A percentile compares a stretch with the other conserved stretches of the same genome.
phyloP scores from a whole-genome alignment of 1,140 invertebrate genomes.

The Frieseomelitta varia region DNA sequence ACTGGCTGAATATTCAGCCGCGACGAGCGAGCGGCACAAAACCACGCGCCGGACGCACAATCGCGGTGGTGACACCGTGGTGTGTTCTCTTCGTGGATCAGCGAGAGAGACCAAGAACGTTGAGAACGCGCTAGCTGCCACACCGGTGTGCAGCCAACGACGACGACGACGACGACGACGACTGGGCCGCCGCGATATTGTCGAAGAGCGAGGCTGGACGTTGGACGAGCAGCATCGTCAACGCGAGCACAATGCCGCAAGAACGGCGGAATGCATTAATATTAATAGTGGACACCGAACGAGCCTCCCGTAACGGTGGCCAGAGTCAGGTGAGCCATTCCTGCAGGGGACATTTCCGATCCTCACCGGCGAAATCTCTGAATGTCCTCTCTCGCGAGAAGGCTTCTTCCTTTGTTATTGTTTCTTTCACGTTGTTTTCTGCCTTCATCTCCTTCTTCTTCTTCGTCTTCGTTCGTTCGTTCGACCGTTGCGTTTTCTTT shows the following conservation, averaged over 20 bases:
- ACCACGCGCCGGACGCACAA: conserved; percentile 48
- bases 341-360: conserved; percentile 18
- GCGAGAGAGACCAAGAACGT: not conserved
- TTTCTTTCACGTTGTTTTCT: not conserved
- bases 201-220: conserved; percentile 42
- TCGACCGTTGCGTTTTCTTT: not conserved
- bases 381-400: not conserved
- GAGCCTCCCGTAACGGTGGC: conserved; percentile 55
- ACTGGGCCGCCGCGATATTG: conserved; percentile 47
- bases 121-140: no score
- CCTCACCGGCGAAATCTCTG: conserved; percentile 27
- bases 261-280: conserved; percentile 73
- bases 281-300: conserved; percentile 68
- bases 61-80: conserved; percentile 17
- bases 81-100: not conserved
- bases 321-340: conserved; percentile 55
- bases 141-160: conserved; percentile 12
- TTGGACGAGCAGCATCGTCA: conserved; percentile 45
- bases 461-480: not conserved
- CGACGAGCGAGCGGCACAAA: conserved; percentile 44
- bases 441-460: not conserved
- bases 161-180: not conserved
- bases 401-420: no score
- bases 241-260: conserved; percentile 68
- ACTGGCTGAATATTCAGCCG: conserved; percentile 68